Conservation (phyloP, 2,113 vertebrate species). For the Protobothrops flavoviridis region DNA sequence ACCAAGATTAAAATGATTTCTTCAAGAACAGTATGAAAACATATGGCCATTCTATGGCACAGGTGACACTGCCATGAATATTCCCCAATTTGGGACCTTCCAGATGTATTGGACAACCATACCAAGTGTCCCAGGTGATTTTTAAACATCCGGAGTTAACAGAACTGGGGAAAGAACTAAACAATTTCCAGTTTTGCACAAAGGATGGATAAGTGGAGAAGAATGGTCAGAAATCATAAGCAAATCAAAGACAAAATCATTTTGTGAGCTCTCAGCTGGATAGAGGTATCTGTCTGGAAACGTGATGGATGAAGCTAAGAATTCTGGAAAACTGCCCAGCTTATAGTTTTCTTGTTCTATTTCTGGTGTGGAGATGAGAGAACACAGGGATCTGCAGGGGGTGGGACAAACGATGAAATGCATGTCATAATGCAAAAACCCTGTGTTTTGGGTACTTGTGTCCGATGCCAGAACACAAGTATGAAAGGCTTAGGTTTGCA, state of each 20-base stretch:
- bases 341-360: not conserved
- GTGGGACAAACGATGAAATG: not conserved
- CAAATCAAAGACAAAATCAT: not conserved
- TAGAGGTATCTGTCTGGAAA: not conserved
- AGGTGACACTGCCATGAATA: not conserved
- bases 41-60: not conserved
- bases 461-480: not conserved
- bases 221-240: not conserved
- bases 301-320: not conserved
- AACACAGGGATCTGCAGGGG: not conserved
- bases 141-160: not conserved
- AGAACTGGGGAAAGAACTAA: not conserved
- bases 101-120: not conserved
- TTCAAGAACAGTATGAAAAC: not conserved
- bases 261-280: not conserved
- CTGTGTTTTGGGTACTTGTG: not conserved
- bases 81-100: not conserved
- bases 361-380: not conserved
- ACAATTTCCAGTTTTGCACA: not conserved
- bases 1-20: not conserved
- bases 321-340: not conserved
- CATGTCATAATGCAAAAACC: not conserved
- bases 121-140: not conserved
- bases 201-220: not conserved
- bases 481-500: not conserved